Evolutionary conservation across 1,140 invertebrate genomes (phyloP).

Genomic region (Megalopta genalis): DNA sequence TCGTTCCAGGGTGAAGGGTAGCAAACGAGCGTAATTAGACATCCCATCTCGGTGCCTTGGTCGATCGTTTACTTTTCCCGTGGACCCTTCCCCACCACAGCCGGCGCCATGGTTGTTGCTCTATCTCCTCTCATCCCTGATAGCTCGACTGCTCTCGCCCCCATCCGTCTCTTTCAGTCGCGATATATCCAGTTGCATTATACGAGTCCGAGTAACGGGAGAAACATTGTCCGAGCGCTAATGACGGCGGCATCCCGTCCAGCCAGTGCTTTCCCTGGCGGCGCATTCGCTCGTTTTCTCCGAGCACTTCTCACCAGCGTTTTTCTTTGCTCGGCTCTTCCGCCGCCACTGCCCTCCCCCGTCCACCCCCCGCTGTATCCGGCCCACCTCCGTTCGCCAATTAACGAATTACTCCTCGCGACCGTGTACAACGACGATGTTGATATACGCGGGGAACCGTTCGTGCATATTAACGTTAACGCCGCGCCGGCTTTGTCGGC

Average conservation of each 20-base stretch:
- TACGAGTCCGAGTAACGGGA: slow-evolving; percentile 30
- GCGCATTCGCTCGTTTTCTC: not conserved
- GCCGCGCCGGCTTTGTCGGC: too few species aligned
- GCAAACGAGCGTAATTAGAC: slow-evolving; percentile 74
- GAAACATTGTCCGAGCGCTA: slow-evolving; percentile 52
- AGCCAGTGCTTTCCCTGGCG: not conserved
- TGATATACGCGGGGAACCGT: not conserved
- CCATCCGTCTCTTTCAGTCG: slow-evolving; percentile 51
- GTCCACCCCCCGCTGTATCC: too few species aligned
- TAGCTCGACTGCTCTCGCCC: slow-evolving; percentile 5
- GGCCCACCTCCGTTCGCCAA: not conserved
- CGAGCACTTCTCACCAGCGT: not conserved
- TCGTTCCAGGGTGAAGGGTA: slow-evolving; percentile 52
- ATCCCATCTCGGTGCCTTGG: slow-evolving; percentile 57
- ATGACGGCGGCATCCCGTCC: slow-evolving; percentile 46
- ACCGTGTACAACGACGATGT: not conserved
- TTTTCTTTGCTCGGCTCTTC: not conserved
- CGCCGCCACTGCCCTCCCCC: not conserved
- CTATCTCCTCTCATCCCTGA: slow-evolving; percentile 50
- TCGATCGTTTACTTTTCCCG: slow-evolving; percentile 48
- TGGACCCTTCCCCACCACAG: slow-evolving; percentile 11
- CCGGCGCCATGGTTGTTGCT: slow-evolving; percentile 28
- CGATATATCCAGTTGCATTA: slow-evolving; percentile 57
- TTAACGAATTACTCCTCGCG: slow-evolving; percentile 17
- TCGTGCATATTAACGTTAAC: not conserved